Base-by-base conservation (phyloP, 2,888 invertebrate species). In the Minunthozetes semirufus region DNA sequence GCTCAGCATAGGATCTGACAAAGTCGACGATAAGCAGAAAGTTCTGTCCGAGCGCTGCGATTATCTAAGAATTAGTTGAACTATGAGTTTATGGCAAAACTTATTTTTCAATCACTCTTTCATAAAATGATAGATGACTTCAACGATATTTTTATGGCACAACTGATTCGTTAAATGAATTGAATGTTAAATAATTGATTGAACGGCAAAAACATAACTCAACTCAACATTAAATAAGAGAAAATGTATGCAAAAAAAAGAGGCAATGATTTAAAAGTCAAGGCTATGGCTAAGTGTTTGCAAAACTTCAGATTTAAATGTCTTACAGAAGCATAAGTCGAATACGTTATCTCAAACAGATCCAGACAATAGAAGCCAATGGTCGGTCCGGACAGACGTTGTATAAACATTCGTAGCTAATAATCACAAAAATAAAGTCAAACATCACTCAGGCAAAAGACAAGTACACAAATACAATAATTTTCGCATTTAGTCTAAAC, bases 301-400 rank as follows among this genome's bases (percentile, higher is more conserved):
- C 8, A 38, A 33, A 61, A 61, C 5, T 61, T 27, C 17, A 9
- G 11, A 42, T 9, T 42, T 9, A 38, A 66, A 66, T 66, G 38
- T 38, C 63, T 56, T 53, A 75, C 75, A 53, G 75, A 75, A 48
- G 75, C 75, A 42, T 75, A 75, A 38, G 75, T 75, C 22, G 75
- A 50, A 71, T 75, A 73, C 29, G 75, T 72, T 33, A 75, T 75
- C 73, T 75, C 75, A 73, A 75, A 75, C 27, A 75, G 53, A 70
- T 75, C 75, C 46, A 73, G 72, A 59, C 75, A 75, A 53, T 75
- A 75, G 73, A 75, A 75, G 38, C 75, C 75, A 46, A 75, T 75
- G n/a, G 75, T 72, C 8, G 75, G 72, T 9, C 75, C 75, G 0
- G 75, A 75, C 48, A 75, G 48, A 27, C 75, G 75, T 33, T 75